Percentiles rank a stretch among this genome's conserved stretches.
Conservation (phyloP, 2,888 invertebrate species). For the Pheosia gnoma region DNA sequence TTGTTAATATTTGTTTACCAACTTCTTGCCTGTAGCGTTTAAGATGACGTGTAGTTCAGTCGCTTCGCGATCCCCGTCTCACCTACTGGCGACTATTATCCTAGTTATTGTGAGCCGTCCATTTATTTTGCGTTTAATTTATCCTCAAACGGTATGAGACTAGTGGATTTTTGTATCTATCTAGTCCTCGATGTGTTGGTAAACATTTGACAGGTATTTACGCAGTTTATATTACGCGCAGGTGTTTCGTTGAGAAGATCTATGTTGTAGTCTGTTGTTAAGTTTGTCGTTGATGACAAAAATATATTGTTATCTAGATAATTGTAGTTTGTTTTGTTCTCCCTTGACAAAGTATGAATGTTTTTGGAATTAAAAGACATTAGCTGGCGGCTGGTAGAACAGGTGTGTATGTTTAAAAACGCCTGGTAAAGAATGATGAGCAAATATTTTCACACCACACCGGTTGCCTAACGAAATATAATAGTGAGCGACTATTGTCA, state of each 20-base stretch:
- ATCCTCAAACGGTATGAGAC: conserved; percentile 46
- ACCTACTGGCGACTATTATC: conserved; percentile 30
- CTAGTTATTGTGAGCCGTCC: conserved; percentile 73
- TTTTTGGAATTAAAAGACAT: neutral
- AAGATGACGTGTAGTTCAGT: neutral
- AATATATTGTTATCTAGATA: conserved; percentile 84
- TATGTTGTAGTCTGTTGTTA: conserved; percentile 83
- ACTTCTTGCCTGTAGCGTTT: conserved; percentile 47
- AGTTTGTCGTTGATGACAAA: conserved; percentile 84
- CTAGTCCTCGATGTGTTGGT: conserved; percentile 58
- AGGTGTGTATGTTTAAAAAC: neutral
- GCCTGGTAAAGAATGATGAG: neutral
- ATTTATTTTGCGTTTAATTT: conserved; percentile 66
- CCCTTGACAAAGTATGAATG: neutral
- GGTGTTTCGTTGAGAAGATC: conserved; percentile 74
- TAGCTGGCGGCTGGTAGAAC: too few relatives aligned
- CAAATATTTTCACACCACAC: conserved; percentile 1
- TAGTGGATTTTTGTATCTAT: conserved; percentile 38
- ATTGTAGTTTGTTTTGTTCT: conserved; percentile 53
- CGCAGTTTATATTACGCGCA: conserved; percentile 60
- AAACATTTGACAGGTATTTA: conserved; percentile 55
- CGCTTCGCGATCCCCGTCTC: conserved; percentile 31
- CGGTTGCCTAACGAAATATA: conserved; percentile 17
- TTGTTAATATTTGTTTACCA: conserved; percentile 54
- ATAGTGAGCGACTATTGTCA: neutral